These are phyloP conservation scores for Nothura maculosa DNA, from an alignment of 2,797 vertebrate species.

Conservation along the genomic window DNA sequence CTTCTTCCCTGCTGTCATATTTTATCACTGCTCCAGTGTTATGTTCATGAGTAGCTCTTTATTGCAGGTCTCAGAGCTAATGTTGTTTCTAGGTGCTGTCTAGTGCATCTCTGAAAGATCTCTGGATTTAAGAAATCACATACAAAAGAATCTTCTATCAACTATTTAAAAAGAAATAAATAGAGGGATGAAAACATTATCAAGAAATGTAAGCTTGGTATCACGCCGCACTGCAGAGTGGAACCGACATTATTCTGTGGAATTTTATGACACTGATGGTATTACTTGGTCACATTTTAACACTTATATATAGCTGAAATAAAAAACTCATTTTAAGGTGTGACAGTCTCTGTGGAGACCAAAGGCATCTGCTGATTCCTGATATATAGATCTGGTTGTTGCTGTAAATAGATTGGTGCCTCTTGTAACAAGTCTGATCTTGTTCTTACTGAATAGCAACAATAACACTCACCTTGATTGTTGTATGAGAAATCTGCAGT, in stretches of 20 bases:
- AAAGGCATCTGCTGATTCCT: not conserved
- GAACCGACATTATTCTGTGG: not conserved
- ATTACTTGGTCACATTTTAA: not conserved
- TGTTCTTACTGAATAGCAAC: not conserved
- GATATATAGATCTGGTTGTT: not conserved
- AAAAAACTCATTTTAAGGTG: not conserved
- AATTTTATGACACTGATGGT: not conserved
- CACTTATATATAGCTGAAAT: not conserved
- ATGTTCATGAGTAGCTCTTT: slow-evolving; percentile 32
- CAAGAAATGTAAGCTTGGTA: not conserved
- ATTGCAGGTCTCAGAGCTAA: slow-evolving; percentile 43
- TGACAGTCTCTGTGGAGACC: not conserved
- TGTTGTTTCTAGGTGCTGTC: not conserved
- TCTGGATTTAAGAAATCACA: slow-evolving; percentile 16
- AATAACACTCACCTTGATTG: not conserved
- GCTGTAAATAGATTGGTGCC: not conserved
- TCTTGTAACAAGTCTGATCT: not conserved
- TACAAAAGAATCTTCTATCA: not conserved
- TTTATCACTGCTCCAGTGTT: slow-evolving; percentile 42
- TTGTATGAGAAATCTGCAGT: not conserved
- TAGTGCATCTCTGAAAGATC: not conserved
- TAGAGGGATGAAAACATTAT: not conserved
- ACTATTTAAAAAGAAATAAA: slow-evolving; percentile 9
- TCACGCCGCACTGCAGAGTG: not conserved
- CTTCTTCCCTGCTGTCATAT: slow-evolving; percentile 70